Evolutionary conservation across 2,113 vertebrate species (phyloP).

Genomic region (Amazona guildingii): DNA sequence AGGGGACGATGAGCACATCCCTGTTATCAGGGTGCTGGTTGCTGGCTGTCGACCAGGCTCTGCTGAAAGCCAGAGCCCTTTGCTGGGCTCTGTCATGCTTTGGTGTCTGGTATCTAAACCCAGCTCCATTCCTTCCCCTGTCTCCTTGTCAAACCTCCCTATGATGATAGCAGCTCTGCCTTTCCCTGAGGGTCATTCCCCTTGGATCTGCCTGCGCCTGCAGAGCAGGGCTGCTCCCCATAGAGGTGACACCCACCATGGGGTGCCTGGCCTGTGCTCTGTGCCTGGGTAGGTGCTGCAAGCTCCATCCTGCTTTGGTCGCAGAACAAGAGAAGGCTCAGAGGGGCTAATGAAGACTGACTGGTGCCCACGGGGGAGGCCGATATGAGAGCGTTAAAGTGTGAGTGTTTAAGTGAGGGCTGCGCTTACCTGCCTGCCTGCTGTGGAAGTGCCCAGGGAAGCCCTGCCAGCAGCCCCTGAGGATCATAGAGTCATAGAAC

Average conservation of each 20-base stretch:
- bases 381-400: not conserved
- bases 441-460: not conserved
- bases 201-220: not conserved
- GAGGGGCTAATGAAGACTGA: not conserved
- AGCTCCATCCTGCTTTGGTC: not conserved
- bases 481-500: not conserved
- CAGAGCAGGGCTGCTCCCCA: not conserved
- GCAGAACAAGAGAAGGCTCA: not conserved
- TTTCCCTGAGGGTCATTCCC: not conserved
- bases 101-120: not conserved
- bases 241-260: fast-evolving
- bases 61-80: not conserved
- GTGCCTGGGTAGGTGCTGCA: not conserved
- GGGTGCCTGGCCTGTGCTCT: fast-evolving
- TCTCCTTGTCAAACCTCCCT: not conserved
- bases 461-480: not conserved
- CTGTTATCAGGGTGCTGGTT: not conserved
- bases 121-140: not conserved
- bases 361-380: not conserved
- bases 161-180: not conserved
- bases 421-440: not conserved
- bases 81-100: not conserved
- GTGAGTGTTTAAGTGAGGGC: not conserved
- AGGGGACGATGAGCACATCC: not conserved
- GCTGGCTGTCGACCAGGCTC: slow-evolving; percentile 18